Percentiles rank a stretch among this genome's conserved stretches.
Evolutionary conservation across 2,797 vertebrate genomes (phyloP).

Genomic region (Melanotaenia nigrans): DNA sequence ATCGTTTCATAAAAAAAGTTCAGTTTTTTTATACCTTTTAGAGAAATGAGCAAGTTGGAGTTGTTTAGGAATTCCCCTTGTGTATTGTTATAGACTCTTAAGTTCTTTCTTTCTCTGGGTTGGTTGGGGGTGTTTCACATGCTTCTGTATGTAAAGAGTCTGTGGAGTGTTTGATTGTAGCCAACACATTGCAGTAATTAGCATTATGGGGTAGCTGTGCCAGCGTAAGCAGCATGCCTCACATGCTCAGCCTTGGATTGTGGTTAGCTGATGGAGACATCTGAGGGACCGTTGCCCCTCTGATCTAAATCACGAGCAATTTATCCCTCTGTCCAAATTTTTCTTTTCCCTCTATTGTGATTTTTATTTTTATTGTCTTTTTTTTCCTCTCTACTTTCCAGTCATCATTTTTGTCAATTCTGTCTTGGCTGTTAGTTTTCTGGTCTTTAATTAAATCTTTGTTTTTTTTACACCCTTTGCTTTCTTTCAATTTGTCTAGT

Average conservation of each 20-base stretch:
- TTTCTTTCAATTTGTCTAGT: background rate
- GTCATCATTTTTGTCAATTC: slow-evolving; percentile 37
- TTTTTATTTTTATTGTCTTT: slow-evolving; percentile 21
- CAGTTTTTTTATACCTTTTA: slow-evolving; percentile 15
- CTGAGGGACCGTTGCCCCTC: slow-evolving; percentile 80
- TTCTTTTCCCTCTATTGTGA: background rate
- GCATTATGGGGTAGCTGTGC: slow-evolving; percentile 75
- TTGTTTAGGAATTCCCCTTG: slow-evolving; percentile 45
- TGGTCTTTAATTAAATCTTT: background rate
- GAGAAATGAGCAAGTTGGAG: slow-evolving; percentile 43
- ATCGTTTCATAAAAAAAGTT: background rate
- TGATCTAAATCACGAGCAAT: slow-evolving; percentile 84
- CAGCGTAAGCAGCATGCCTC: slow-evolving; percentile 81
- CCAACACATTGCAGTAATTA: slow-evolving; percentile 85
- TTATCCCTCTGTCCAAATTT: slow-evolving; percentile 64
- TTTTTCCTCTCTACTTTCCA: slow-evolving; percentile 25
- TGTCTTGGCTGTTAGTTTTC: slow-evolving; percentile 22
- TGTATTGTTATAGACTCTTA: slow-evolving; percentile 32
- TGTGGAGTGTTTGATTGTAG: slow-evolving; percentile 75
- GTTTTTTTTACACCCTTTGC: slow-evolving; percentile 14
- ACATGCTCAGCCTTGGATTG: slow-evolving; percentile 81
- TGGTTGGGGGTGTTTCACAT: background rate
- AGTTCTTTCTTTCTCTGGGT: slow-evolving; percentile 5
- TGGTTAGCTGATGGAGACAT: slow-evolving; percentile 85
- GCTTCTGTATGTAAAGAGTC: slow-evolving; percentile 34